Evolutionary conservation across 2,888 invertebrate species (phyloP).

Genomic region (Heliothis peltigera): DNA sequence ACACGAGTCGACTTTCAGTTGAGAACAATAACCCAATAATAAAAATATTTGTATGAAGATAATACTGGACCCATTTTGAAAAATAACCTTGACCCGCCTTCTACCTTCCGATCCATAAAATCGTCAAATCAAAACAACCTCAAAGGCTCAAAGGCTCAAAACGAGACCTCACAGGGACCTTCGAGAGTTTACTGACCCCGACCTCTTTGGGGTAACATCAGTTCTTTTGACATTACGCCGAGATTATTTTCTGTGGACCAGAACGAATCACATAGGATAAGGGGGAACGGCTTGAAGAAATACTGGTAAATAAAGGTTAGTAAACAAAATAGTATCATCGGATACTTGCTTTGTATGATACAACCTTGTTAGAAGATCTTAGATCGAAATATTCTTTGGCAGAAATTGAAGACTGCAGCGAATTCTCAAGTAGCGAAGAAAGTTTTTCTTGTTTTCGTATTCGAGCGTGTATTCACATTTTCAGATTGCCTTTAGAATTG

Average conservation of each 20-base stretch:
- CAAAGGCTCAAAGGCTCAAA: constrained; percentile 71
- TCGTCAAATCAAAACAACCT: constrained; percentile 66
- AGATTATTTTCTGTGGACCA: constrained; percentile 52
- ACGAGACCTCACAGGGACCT: constrained; percentile 71
- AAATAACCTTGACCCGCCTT: constrained; percentile 12
- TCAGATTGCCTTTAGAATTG: constrained; percentile 12
- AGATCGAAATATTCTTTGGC: neutral
- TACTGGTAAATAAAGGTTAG: constrained; percentile 27
- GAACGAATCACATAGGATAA: constrained; percentile 40
- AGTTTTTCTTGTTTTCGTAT: constrained; percentile 34
- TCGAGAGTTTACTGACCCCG: constrained; percentile 73
- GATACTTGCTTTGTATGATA: constrained; percentile 12
- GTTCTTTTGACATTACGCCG: constrained; percentile 55
- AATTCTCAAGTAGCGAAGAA: constrained; percentile 9
- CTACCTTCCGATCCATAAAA: constrained; percentile 44
- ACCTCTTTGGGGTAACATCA: constrained; percentile 57
- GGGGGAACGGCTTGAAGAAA: constrained; percentile 23
- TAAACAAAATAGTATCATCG: constrained; percentile 33
- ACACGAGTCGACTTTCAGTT: no score
- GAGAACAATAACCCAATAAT: no score
- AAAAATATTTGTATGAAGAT: no score
- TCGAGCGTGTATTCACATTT: constrained; percentile 15
- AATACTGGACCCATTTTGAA: neutral
- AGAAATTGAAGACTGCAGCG: neutral
- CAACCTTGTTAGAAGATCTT: constrained; percentile 13